Conservation (phyloP, 2,797 vertebrate genomes). For the Aldrovandia affinis region DNA sequence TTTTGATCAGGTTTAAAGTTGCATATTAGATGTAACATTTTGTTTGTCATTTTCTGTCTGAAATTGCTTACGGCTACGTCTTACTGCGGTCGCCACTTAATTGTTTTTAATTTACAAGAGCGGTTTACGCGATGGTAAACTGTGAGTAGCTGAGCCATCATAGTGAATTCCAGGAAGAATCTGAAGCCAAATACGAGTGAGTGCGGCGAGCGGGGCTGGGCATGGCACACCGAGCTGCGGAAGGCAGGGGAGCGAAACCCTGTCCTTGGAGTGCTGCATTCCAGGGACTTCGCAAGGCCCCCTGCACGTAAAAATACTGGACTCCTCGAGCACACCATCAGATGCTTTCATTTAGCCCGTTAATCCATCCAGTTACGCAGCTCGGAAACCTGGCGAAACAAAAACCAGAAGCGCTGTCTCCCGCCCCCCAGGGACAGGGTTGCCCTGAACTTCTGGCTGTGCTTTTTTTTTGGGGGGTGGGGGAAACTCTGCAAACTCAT, state of each 20-base stretch:
- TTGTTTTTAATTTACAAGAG: neutral
- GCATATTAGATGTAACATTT: neutral
- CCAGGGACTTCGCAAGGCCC: neutral
- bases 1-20: neutral
- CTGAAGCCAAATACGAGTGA: constrained; percentile 32
- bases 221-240: neutral
- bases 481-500: neutral
- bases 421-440: neutral
- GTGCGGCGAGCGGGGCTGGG: neutral
- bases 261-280: neutral
- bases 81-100: neutral
- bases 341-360: neutral
- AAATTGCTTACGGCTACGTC: neutral
- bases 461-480: neutral
- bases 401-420: neutral
- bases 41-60: neutral
- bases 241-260: neutral
- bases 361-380: neutral
- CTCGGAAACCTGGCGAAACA: neutral
- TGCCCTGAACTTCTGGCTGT: too few species aligned
- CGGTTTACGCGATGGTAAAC: neutral
- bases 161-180: neutral
- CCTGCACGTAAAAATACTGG: neutral
- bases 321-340: neutral
- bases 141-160: neutral